These are phyloP conservation scores for Medauroidea extradentata DNA, from an alignment of 1,140 invertebrate species.

Conservation along the genomic window DNA sequence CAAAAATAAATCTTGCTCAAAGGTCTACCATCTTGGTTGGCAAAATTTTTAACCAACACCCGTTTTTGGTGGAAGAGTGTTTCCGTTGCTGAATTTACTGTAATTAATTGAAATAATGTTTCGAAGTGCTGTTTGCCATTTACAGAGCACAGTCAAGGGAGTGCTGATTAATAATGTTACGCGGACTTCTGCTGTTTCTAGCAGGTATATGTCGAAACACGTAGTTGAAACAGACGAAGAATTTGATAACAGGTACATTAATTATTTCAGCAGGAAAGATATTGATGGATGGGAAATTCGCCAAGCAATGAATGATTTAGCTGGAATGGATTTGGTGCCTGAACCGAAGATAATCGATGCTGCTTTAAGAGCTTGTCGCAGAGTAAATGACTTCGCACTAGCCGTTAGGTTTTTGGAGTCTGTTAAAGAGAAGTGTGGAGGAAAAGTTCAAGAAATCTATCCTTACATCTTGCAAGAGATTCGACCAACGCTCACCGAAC, in stretches of 20 bases:
- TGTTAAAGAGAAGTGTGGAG: slow-evolving; percentile 87
- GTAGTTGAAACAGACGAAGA: slow-evolving; percentile 57
- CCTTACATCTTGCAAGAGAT: slow-evolving; percentile 93
- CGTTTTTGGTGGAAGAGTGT: no score
- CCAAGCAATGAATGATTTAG: slow-evolving; percentile 75
- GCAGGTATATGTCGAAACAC: slow-evolving; percentile 10
- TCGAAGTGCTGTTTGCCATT: slow-evolving; percentile 2
- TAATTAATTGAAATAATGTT: slow-evolving; percentile 7
- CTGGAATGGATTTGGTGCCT: slow-evolving; percentile 83
- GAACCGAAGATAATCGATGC: slow-evolving; percentile 91
- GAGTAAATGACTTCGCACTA: slow-evolving; percentile 91
- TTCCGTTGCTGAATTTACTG: neutral
- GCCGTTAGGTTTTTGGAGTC: slow-evolving; percentile 90
- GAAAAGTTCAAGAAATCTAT: slow-evolving; percentile 72
- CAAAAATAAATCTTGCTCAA: no score
- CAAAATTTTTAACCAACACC: no score
- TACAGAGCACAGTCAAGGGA: neutral
- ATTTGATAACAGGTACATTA: slow-evolving; percentile 72
- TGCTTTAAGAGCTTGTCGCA: slow-evolving; percentile 85
- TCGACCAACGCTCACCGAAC: slow-evolving; percentile 83
- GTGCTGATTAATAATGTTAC: neutral
- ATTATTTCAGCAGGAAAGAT: slow-evolving; percentile 82
- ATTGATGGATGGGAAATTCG: slow-evolving; percentile 97
- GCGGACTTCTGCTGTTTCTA: slow-evolving; percentile 2
- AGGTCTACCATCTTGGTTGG: no score